phyloP scores from a whole-genome alignment of 2,888 invertebrate species.

The Leptinotarsa tumamoca region DNA sequence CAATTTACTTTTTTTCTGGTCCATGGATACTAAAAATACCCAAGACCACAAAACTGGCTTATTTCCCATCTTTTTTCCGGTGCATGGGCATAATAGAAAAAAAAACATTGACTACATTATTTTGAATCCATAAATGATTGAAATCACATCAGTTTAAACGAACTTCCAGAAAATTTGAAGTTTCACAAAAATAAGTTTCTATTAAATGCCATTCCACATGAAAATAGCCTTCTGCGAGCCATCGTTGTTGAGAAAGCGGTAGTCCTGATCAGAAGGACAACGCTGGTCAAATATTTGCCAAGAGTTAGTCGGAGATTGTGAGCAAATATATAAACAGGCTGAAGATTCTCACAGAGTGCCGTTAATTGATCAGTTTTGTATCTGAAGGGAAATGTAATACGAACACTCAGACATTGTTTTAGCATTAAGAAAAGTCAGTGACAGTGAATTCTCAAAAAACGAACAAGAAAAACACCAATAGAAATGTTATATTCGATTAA shows the following conservation, averaged over 20 bases:
- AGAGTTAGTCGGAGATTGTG: conserved; percentile 55
- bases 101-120: too few species aligned
- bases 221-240: conserved; percentile 14
- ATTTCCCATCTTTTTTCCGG: too few species aligned
- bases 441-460: too few species aligned
- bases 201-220: not conserved
- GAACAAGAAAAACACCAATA: too few species aligned
- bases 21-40: too few species aligned
- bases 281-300: conserved; percentile 57
- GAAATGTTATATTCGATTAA: too few species aligned
- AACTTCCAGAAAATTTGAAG: too few species aligned
- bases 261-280: conserved; percentile 52
- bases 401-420: not conserved
- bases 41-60: too few species aligned
- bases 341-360: conserved; percentile 51
- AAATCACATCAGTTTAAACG: too few species aligned
- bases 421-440: not conserved
- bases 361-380: conserved; percentile 44
- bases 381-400: conserved; percentile 21
- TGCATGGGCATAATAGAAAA: too few species aligned
- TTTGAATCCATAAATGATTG: too few species aligned
- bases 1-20: too few species aligned
- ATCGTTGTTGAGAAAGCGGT: conserved; percentile 37
- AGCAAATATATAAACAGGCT: conserved; percentile 56
- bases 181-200: not conserved